Percentiles rank a stretch among this genome's conserved stretches.
phyloP scores from a whole-genome alignment of 2,888 invertebrate genomes.

The Mylabris sibirica region DNA sequence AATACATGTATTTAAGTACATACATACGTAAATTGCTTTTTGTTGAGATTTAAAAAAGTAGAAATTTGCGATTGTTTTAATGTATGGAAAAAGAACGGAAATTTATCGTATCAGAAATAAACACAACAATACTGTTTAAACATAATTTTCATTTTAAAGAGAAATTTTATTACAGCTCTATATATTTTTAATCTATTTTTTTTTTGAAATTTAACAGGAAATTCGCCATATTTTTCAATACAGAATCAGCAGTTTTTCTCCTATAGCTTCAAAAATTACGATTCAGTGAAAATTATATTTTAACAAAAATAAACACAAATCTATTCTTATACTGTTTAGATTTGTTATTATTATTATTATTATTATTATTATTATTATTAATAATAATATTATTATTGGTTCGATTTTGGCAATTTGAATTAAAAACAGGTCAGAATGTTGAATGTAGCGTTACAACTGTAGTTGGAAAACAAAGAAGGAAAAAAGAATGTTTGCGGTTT shows the following conservation, averaged over 20 bases:
- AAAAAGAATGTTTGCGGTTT: constrained; percentile 1
- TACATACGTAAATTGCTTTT: background rate
- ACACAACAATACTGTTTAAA: background rate
- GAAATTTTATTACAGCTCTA: background rate
- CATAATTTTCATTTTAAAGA: constrained; percentile 1
- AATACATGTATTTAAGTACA: background rate
- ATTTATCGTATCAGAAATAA: background rate
- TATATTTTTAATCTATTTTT: too few species aligned
- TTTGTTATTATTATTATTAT: background rate
- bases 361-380: background rate
- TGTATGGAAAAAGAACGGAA: background rate
- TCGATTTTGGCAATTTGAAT: background rate
- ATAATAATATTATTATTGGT: background rate
- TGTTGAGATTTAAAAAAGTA: too few species aligned
- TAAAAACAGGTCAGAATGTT: constrained; percentile 7
- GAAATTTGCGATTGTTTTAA: too few species aligned
- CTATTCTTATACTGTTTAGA: too few species aligned
- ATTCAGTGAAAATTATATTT: too few species aligned
- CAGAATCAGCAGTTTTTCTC: too few species aligned
- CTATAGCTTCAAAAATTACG: too few species aligned
- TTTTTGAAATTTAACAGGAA: too few species aligned
- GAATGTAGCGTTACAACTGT: constrained; percentile 14
- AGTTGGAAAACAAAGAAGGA: background rate
- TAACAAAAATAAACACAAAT: too few species aligned
- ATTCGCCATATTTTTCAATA: too few species aligned